These are phyloP conservation scores for Epinephelus moara DNA, from an alignment of 2,113 vertebrate genomes.

Conservation along the genomic window DNA sequence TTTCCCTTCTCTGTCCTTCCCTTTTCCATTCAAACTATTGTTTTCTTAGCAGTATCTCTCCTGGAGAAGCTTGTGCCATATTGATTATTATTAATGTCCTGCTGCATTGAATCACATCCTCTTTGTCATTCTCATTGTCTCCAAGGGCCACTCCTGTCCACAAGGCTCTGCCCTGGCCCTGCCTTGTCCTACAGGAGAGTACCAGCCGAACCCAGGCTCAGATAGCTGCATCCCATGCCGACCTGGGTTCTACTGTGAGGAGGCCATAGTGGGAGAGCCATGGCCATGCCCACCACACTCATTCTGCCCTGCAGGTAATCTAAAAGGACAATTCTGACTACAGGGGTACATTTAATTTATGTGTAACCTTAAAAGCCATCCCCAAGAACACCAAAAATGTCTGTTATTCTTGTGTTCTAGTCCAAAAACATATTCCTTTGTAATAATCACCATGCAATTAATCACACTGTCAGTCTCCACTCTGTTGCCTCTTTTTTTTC, in stretches of 20 bases:
- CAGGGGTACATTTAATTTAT: not conserved
- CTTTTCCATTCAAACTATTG: not conserved
- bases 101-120: slow-evolving; percentile 7
- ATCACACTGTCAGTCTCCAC: not conserved
- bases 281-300: slow-evolving; percentile 87
- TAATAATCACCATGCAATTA: not conserved
- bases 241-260: slow-evolving; percentile 92
- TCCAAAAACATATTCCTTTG: not conserved
- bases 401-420: not conserved
- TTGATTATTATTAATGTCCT: slow-evolving; percentile 18
- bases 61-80: not conserved
- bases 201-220: slow-evolving; percentile 89
- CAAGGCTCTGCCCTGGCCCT: slow-evolving; percentile 83
- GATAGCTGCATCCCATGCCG: slow-evolving; percentile 87
- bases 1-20: not conserved
- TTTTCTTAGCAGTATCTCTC: slow-evolving; percentile 10
- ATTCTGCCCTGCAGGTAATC: slow-evolving; percentile 91
- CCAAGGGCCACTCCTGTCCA: slow-evolving; percentile 91
- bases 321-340: not conserved
- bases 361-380: not conserved
- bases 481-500: slow-evolving; percentile 25
- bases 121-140: slow-evolving; percentile 4
- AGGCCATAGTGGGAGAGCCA: slow-evolving; percentile 84
- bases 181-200: slow-evolving; percentile 88
- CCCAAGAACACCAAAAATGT: not conserved